Percentiles rank a stretch among this genome's conserved stretches.
Conservation (phyloP, 2,797 vertebrate genomes). For the Acanthiza pusilla region DNA sequence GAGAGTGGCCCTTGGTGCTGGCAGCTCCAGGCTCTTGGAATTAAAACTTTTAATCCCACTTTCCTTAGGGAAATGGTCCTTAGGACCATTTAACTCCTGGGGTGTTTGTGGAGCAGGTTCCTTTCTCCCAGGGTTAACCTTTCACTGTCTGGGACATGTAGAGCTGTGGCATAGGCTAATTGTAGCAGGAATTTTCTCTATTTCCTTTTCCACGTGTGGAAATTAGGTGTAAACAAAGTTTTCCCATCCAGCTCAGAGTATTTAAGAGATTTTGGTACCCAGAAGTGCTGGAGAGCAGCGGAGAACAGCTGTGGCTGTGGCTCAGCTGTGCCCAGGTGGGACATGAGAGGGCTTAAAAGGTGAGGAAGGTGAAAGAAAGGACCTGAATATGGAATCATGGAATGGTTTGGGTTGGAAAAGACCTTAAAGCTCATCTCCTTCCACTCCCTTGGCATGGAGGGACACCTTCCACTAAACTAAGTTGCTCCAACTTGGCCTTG, state of each 20-base stretch:
- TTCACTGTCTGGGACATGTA: accelerated
- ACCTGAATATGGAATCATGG: neutral
- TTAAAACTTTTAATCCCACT: neutral
- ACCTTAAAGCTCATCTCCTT: neutral
- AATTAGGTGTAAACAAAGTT: neutral
- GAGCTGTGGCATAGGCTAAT: neutral
- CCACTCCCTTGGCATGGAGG: neutral
- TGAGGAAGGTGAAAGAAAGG: neutral
- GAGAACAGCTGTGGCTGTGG: neutral
- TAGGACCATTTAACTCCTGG: neutral
- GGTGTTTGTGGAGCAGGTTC: neutral
- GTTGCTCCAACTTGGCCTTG: neutral
- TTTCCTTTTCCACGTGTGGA: neutral
- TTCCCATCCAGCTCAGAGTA: neutral
- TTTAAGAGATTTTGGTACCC: neutral
- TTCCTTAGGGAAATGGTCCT: neutral
- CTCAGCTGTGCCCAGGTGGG: neutral
- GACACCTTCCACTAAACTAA: no score
- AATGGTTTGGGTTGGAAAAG: neutral
- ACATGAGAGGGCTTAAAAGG: neutral
- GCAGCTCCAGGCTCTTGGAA: neutral
- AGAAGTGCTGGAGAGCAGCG: neutral
- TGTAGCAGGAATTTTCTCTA: neutral
- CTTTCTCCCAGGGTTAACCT: neutral
- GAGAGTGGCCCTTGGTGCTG: neutral